Evolutionary conservation across 1,140 invertebrate species (phyloP), one percentile per base, ranked within the genome.

Genomic region (Centruroides sculpturatus): DNA sequence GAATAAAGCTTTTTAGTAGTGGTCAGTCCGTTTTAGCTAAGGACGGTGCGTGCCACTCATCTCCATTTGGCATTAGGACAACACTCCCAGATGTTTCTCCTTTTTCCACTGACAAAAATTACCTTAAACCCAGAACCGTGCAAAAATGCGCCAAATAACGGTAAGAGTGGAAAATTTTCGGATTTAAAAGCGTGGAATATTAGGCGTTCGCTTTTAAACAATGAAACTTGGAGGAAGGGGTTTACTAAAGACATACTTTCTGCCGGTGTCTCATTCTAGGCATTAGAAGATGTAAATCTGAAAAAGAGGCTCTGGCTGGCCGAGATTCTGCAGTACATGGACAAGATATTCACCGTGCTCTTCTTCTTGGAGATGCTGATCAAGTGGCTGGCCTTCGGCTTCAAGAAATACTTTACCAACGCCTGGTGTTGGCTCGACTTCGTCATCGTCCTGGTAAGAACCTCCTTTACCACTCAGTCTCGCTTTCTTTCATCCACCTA

Each of bases 391-490:
- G 94, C 94, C 59, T 85, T 97, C 70, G 94, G 95, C 65, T 96
- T 94, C 73, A 86, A 86, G 72, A 92, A 92, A 74, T 98, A 98
- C 76, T 98, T 98, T 75, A 96, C 92, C 34, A 97, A 98, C 73
- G 93, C 92, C 51, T 98, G 93, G 93, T 98, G 93, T 79, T 97
- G 93, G 93, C 83, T 98, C 65, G 94, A 98, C 80, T 98, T 98
- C 76, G 83, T 97, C 70, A 98, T 98, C 78, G 94, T 98, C 67
- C 92, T 95, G 86, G 93, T 97, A 83, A 85, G 85, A 76, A 59
- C 36, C 58, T 36, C 10, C 13, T 34, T 51, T 23, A 23, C 23
- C 23, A 2, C 23, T 23, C 23, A 0, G 23, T 23, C 2, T 23
- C 23, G 23, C 23, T 0, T 23, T 23, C 23, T 2, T 23, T 23